A percentile compares a stretch with the other conserved stretches of the same genome.
Conservation (phyloP, 2,797 vertebrate species). For the Pampus argenteus region DNA sequence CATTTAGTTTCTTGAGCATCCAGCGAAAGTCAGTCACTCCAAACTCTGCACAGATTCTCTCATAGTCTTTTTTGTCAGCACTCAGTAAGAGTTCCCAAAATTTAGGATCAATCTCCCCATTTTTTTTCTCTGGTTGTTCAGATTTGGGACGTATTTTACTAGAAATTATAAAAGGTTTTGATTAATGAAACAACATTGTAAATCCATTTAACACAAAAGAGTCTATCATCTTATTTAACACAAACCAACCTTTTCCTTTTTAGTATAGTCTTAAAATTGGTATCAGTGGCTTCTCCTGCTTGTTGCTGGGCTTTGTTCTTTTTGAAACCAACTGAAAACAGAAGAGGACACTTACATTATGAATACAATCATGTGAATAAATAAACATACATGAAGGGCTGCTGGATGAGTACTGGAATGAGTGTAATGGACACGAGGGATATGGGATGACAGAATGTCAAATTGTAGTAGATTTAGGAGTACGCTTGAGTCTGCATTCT, state of each 20-base stretch:
- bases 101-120: conserved; percentile 83
- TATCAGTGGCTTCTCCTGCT: conserved; percentile 44
- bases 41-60: conserved; percentile 88
- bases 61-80: conserved; percentile 89
- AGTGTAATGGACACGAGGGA: background rate
- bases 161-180: conserved; percentile 18
- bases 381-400: background rate
- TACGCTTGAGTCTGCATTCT: background rate
- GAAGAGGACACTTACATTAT: conserved; percentile 27
- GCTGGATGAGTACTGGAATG: background rate
- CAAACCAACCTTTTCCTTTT: conserved; percentile 81
- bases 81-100: conserved; percentile 90
- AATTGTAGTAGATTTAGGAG: conserved; percentile 7
- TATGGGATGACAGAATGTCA: conserved; percentile 1
- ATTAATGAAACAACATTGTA: background rate
- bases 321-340: conserved; percentile 87
- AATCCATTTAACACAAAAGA: background rate
- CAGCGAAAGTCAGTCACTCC: conserved; percentile 90
- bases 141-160: conserved; percentile 76
- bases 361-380: conserved; percentile 13
- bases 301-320: conserved; percentile 74
- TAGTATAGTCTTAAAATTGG: conserved; percentile 81
- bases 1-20: conserved; percentile 89
- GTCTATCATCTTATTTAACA: background rate
- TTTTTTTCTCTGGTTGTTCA: conserved; percentile 62